Percentiles rank a stretch among this genome's conserved stretches.
Conservation (phyloP, 2,797 vertebrate species). For the Anabacerthia variegaticeps region DNA sequence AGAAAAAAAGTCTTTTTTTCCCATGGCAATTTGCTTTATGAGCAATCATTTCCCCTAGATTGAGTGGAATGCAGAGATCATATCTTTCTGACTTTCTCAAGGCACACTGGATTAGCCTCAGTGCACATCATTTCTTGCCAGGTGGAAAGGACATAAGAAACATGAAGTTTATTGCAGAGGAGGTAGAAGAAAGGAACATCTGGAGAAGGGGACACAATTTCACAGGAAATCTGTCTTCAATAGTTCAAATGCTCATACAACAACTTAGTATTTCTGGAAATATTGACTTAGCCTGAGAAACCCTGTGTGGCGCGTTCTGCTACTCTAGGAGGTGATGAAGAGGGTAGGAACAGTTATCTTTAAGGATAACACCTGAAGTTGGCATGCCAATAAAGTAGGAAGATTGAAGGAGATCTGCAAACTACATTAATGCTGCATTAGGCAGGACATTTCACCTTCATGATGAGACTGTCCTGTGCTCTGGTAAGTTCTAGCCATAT, state of each 20-base stretch:
- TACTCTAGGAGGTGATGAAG: conserved; percentile 19
- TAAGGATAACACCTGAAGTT: background rate
- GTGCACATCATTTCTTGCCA: conserved; percentile 36
- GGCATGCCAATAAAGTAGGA: background rate
- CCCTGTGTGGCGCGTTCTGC: background rate
- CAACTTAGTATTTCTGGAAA: conserved; percentile 47
- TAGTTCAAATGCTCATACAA: conserved; percentile 12
- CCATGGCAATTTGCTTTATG: conserved; percentile 3
- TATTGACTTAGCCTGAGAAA: conserved; percentile 9
- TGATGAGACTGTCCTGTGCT: background rate
- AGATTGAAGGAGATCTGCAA: conserved; percentile 1
- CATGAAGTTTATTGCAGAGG: background rate
- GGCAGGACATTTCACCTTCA: background rate
- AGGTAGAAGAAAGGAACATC: conserved; percentile 47
- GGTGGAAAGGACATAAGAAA: conserved; percentile 60
- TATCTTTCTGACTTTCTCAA: conserved; percentile 35
- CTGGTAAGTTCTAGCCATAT: background rate
- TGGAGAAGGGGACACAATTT: conserved; percentile 54
- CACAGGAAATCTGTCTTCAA: conserved; percentile 54
- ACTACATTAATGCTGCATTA: background rate
- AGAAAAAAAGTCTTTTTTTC: background rate
- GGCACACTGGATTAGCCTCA: background rate
- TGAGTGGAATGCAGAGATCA: background rate
- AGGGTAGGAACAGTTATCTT: background rate
- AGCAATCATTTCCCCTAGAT: background rate